Evolutionary conservation across 2,888 invertebrate species (phyloP), one percentile per base, ranked within the genome.

Genomic region (Griposia aprilina): DNA sequence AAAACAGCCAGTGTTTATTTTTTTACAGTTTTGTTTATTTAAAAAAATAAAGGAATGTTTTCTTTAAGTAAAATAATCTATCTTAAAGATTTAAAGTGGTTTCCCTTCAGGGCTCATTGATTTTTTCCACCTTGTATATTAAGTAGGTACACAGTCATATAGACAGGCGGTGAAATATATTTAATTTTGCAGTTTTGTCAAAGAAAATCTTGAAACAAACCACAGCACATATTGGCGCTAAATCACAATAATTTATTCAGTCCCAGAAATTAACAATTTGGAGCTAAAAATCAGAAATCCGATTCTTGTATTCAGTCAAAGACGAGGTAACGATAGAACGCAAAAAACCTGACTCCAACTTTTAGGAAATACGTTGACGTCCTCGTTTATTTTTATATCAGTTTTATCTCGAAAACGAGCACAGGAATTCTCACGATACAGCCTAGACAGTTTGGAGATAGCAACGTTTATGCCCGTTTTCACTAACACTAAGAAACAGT

Each of bases 351-450:
- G 66, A 76, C 68, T 72, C 55, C 23, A 60, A 68, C 17, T 78
- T 80, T 72, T 62, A 62, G 62, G 68, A 76, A 73, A 76, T 66
- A 76, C 36, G 45, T 50, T 55, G 65, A 75, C 60, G 50, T 76
- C 11, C 63, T 73, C 74, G 45, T 85, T 71, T 76, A 85, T 73
- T 85, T 84, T 82, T 85, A 70, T 70, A 65, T n/a, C 76, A 73
- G 69, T 41, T 60, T 74, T 77, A 83, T 81, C 81, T 78, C 7
- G 30, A 36, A 74, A 74, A 74, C 6, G 62, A 65, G 85, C 79
- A 65, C 66, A 74, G 76, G 67, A 71, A 79, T 76, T 55, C 30
- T 71, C 75, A 65, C 36, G 71, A 80, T 85, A 84, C 81, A 81
- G 85, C 82, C 76, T 79, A 76, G 83, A 62, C 75, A 67, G 41